A percentile compares a stretch with the other conserved stretches of the same genome.
Conservation (phyloP, 92 coral and sea anemone genomes). For the Parazoanthus atlanticus region DNA sequence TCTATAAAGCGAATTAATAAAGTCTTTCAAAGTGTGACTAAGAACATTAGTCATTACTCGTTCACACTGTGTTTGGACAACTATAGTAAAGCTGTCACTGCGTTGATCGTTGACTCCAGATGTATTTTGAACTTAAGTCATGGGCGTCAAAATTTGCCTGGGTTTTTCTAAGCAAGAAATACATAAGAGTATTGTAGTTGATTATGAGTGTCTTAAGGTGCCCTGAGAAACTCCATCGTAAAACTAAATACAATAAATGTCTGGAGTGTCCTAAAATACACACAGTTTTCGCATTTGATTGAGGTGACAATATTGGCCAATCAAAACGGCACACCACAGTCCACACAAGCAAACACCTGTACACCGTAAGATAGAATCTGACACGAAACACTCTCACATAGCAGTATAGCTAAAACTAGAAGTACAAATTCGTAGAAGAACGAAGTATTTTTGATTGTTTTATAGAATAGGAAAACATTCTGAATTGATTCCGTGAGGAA, state of each 20-base stretch:
- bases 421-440: neutral
- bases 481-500: neutral
- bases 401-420: neutral
- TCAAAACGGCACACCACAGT: neutral
- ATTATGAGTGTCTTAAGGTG: neutral
- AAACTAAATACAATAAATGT: neutral
- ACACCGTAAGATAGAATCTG: neutral
- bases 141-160: no score
- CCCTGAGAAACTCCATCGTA: neutral
- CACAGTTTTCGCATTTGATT: neutral
- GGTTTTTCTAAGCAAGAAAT: no score
- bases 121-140: no score
- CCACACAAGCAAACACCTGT: slow-evolving; percentile 8
- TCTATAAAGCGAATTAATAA: no score
- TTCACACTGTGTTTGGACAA: no score
- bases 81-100: no score
- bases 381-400: neutral
- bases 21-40: no score
- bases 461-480: neutral
- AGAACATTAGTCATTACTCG: no score
- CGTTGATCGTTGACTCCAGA: no score
- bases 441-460: neutral
- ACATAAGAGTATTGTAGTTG: neutral
- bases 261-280: neutral
- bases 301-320: slow-evolving; percentile 16